These are phyloP conservation scores for Cossypha niveicapilla DNA, from an alignment of 2,797 vertebrate species.

Conservation along the genomic window DNA sequence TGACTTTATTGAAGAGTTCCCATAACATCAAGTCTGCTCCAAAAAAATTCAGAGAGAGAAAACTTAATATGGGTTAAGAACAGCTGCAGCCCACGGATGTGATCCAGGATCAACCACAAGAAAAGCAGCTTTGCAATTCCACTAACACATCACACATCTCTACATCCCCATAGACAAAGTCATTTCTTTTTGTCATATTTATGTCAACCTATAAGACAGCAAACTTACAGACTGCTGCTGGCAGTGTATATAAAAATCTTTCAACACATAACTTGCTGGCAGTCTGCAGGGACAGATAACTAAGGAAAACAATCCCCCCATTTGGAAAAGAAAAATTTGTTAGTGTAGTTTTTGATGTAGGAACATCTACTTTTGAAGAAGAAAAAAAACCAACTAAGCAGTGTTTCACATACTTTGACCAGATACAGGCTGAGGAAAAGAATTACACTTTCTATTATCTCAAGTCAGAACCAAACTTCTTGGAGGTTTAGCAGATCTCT, in stretches of 20 bases:
- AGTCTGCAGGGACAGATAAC: constrained; percentile 67
- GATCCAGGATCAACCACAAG: constrained; percentile 38
- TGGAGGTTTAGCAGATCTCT: constrained; percentile 1
- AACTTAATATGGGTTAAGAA: background rate
- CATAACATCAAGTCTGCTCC: constrained; percentile 18
- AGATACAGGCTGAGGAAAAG: background rate
- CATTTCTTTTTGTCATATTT: constrained; percentile 48
- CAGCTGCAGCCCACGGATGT: constrained; percentile 25
- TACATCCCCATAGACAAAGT: constrained; percentile 39
- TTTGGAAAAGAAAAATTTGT: constrained; percentile 60
- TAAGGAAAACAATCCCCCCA: constrained; percentile 38
- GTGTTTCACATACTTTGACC: constrained; percentile 37
- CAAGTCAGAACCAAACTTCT: constrained; percentile 9
- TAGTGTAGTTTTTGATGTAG: constrained; percentile 59
- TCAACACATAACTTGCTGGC: constrained; percentile 63
- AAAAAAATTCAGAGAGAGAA: constrained; percentile 14
- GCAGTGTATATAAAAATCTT: constrained; percentile 56
- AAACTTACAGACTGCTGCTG: constrained; percentile 47
- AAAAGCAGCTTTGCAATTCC: constrained; percentile 49
- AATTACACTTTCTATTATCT: background rate
- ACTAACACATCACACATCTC: constrained; percentile 42
- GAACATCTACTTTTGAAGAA: constrained; percentile 61
- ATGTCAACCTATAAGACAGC: constrained; percentile 51
- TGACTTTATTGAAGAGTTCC: constrained; percentile 38
- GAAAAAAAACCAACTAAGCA: background rate